Evolutionary conservation across 2,797 vertebrate species (phyloP).

Genomic region (Knipowitschia caucasica): DNA sequence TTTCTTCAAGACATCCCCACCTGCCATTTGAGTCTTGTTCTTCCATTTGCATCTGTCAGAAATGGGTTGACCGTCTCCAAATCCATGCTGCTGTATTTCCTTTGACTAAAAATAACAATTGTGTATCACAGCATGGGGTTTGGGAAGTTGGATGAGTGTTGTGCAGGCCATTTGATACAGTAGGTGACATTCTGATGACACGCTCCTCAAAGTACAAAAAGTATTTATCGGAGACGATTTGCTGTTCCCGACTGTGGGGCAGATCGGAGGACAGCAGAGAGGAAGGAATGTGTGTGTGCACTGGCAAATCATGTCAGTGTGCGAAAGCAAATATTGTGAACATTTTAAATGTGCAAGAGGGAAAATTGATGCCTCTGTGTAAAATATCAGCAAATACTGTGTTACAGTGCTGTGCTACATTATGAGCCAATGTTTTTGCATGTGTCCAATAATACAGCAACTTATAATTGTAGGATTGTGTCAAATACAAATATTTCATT

Average conservation of each 20-base stretch:
- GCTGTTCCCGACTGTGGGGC: conserved; percentile 27
- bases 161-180: not conserved
- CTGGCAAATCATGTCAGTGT: conserved; percentile 28
- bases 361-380: not conserved
- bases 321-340: conserved; percentile 38
- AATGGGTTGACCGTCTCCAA: conserved; percentile 39
- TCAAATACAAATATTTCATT: too few relatives aligned
- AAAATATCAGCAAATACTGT: not conserved
- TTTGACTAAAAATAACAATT: conserved; percentile 51
- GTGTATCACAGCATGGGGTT: conserved; percentile 39
- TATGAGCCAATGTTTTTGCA: too few relatives aligned
- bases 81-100: conserved; percentile 20
- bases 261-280: conserved; percentile 15
- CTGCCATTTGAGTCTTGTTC: conserved; percentile 40
- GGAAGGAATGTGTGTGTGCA: conserved; percentile 44
- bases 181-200: not conserved
- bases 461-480: too few relatives aligned
- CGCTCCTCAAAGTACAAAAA: not conserved
- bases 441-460: not conserved
- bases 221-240: conserved; percentile 23
- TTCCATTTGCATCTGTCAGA: conserved; percentile 29
- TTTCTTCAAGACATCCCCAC: conserved; percentile 42
- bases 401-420: not conserved
- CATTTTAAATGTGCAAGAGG: conserved; percentile 9
- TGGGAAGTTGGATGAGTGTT: conserved; percentile 19